A percentile compares a stretch with the other conserved stretches of the same genome.
These are phyloP conservation scores for Eristalinus aeneus DNA, from an alignment of 2,888 invertebrate genomes.

Conservation along the genomic window DNA sequence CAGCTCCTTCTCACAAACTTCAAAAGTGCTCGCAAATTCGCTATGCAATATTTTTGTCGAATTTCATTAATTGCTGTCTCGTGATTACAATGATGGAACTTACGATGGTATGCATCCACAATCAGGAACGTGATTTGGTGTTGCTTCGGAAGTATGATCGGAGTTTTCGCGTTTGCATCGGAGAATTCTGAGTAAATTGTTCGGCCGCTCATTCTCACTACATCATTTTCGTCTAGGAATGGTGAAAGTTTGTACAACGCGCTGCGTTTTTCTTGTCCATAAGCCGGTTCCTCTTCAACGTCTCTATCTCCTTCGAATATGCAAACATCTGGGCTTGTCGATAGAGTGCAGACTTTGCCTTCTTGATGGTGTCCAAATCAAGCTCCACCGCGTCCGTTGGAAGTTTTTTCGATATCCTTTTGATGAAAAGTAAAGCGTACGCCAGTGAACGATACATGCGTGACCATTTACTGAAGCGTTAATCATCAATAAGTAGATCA, in stretches of 20 bases:
- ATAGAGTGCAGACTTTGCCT: constrained; percentile 26
- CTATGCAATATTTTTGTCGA: not conserved
- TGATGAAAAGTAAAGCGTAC: constrained; percentile 24
- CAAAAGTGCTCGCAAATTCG: constrained; percentile 26
- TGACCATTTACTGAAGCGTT: constrained; percentile 36
- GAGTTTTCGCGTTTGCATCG: not conserved
- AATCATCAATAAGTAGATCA: not conserved
- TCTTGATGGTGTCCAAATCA: constrained; percentile 10
- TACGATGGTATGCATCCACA: constrained; percentile 42
- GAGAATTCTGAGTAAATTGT: not conserved
- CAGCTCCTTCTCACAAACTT: constrained; percentile 43
- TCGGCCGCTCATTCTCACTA: not conserved
- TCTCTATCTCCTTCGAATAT: constrained; percentile 35
- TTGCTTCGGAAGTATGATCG: constrained; percentile 18
- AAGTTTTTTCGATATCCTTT: not conserved
- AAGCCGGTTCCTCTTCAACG: constrained; percentile 1
- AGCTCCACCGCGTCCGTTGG: not conserved
- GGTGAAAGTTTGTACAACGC: not conserved
- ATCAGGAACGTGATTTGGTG: constrained; percentile 27
- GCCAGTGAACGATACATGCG: constrained; percentile 40
- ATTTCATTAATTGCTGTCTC: constrained; percentile 43
- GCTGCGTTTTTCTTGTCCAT: not conserved
- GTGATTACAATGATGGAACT: constrained; percentile 29
- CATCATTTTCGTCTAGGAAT: not conserved
- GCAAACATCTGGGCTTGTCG: constrained; percentile 21